Percentiles rank a stretch among this genome's conserved stretches.
Evolutionary conservation across 2,113 vertebrate genomes (phyloP).

Genomic region (Labeo rohita): DNA sequence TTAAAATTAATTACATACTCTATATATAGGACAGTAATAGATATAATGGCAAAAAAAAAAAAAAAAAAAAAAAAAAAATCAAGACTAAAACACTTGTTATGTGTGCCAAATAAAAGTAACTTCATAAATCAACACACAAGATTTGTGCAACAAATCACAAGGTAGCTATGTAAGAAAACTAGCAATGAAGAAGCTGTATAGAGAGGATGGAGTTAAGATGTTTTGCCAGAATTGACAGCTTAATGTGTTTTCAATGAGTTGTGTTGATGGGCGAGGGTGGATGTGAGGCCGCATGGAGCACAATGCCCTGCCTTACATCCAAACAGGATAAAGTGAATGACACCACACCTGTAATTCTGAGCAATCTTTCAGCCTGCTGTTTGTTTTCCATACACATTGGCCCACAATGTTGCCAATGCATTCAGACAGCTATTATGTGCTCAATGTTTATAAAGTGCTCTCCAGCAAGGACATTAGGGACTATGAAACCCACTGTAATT

Average conservation of each 20-base stretch:
- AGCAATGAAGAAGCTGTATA: background rate
- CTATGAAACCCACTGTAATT: conserved; percentile 45
- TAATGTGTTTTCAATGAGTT: conserved; percentile 18
- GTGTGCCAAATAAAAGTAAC: background rate
- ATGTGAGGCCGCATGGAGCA: background rate
- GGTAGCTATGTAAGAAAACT: background rate
- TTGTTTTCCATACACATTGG: conserved; percentile 42
- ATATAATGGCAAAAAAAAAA: no score
- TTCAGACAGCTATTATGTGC: conserved; percentile 36
- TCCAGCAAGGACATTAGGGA: conserved; percentile 34
- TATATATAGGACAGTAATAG: no score
- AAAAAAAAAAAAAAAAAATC: background rate
- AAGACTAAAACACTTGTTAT: background rate
- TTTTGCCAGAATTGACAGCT: conserved; percentile 25
- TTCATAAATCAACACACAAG: background rate
- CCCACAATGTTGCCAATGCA: conserved; percentile 31
- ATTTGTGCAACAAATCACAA: background rate
- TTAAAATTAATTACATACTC: no score
- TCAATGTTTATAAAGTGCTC: conserved; percentile 51
- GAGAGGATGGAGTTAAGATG: background rate
- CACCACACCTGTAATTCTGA: conserved; percentile 48
- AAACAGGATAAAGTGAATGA: conserved; percentile 26
- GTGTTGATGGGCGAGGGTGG: background rate
- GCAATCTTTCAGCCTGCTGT: conserved; percentile 30
- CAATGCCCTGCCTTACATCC: background rate